phyloP scores from a whole-genome alignment of 2,113 vertebrate species.

The Chrysochloris asiatica region DNA sequence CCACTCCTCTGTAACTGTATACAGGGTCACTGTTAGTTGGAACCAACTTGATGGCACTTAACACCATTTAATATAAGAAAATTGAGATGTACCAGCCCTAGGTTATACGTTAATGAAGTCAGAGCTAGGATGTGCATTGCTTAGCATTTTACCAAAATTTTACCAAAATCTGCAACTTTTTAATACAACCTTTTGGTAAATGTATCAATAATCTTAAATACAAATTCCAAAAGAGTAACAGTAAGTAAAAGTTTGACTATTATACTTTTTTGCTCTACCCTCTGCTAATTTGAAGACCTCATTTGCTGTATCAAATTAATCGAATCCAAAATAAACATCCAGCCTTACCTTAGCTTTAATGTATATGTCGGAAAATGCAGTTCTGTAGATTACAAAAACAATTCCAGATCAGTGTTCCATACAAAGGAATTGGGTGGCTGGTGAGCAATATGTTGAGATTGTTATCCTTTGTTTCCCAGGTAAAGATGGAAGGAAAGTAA shows the following conservation, averaged over 20 bases:
- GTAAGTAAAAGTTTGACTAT: background rate
- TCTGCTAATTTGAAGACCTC: background rate
- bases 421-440: background rate
- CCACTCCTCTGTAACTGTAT: no score
- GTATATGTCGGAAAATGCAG: constrained; percentile 20
- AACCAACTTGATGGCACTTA: no score
- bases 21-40: no score
- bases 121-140: background rate
- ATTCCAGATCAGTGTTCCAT: background rate
- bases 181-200: background rate
- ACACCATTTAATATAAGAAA: constrained; percentile 11
- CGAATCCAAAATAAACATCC: background rate
- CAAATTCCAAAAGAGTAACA: background rate
- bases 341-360: constrained; percentile 14
- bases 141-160: constrained; percentile 21
- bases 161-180: background rate
- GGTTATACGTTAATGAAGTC: background rate
- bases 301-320: background rate
- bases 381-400: constrained; percentile 11
- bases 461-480: background rate
- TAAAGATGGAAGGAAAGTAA: background rate
- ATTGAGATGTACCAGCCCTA: background rate
- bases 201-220: background rate
- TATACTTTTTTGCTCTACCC: background rate
- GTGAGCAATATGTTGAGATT: background rate